Evolutionary conservation across 23 tunicate species (phyloP).

Genomic region (Phallusia fumigata): DNA sequence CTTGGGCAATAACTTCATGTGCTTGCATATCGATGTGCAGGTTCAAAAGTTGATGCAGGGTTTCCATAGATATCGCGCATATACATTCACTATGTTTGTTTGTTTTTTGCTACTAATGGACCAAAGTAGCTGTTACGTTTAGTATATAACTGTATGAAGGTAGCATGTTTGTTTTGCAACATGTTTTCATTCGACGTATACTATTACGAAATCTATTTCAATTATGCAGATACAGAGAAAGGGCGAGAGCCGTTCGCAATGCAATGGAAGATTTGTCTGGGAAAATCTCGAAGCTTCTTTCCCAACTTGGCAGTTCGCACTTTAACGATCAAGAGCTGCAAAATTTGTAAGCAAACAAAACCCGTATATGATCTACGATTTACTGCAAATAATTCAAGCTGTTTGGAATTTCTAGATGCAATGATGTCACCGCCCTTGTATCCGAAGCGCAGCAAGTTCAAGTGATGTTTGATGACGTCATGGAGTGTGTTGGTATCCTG

Average conservation of each 20-base stretch:
- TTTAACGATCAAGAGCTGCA: not conserved
- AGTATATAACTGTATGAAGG: no score
- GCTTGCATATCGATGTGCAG: no score
- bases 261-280: not conserved
- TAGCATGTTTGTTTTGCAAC: not conserved
- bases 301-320: not conserved
- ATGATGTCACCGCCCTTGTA: not conserved
- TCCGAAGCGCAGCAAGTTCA: not conserved
- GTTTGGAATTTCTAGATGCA: not conserved
- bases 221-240: not conserved
- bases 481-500: not conserved
- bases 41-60: no score
- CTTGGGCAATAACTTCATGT: not conserved
- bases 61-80: no score
- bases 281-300: not conserved
- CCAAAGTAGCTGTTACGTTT: no score
- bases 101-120: no score
- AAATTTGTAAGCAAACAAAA: not conserved
- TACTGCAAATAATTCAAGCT: not conserved
- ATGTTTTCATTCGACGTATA: not conserved
- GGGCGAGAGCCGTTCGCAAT: not conserved
- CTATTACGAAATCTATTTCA: not conserved
- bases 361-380: no score
- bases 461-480: conserved; percentile 5
- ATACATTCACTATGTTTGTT: no score